Percentiles rank a stretch among this genome's conserved stretches.
These are phyloP conservation scores for Arnoldichthys spilopterus DNA, from an alignment of 2,797 vertebrate genomes.

Conservation along the genomic window DNA sequence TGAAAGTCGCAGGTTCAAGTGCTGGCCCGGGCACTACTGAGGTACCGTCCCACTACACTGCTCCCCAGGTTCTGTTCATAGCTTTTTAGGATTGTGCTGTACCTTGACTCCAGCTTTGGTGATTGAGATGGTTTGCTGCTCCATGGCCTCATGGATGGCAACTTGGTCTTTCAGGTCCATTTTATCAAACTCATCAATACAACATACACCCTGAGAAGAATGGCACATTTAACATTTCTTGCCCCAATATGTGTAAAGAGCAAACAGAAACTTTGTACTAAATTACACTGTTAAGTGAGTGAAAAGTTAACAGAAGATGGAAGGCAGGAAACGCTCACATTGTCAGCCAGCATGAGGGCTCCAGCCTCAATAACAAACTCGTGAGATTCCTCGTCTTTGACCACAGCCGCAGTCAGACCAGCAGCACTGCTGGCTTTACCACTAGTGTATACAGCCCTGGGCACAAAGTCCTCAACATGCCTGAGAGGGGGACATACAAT, in stretches of 20 bases:
- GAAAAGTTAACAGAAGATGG: too few relatives aligned
- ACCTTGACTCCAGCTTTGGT: slow-evolving; percentile 99
- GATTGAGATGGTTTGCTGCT: slow-evolving; percentile 99
- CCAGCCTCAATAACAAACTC: slow-evolving; percentile 99
- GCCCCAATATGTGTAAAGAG: too few relatives aligned
- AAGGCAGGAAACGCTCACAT: too few relatives aligned
- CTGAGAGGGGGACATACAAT: too few relatives aligned
- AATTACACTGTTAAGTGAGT: too few relatives aligned
- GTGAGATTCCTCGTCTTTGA: slow-evolving; percentile 95
- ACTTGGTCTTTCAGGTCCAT: slow-evolving; percentile 97
- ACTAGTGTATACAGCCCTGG: slow-evolving; percentile 96
- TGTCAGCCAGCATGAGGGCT: slow-evolving; percentile 97
- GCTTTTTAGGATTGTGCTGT: too few relatives aligned
- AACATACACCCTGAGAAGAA: slow-evolving; percentile 98
- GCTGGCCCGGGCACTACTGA: too few relatives aligned
- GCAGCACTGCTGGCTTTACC: slow-evolving; percentile 96
- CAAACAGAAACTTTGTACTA: too few relatives aligned
- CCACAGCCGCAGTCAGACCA: slow-evolving; percentile 94
- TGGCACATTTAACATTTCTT: too few relatives aligned
- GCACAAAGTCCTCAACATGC: slow-evolving; percentile 97
- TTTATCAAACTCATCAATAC: slow-evolving; percentile 99
- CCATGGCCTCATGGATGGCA: slow-evolving; percentile 99
- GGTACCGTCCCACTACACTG: too few relatives aligned
- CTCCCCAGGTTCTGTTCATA: too few relatives aligned
- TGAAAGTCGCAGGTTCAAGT: too few relatives aligned